These are phyloP conservation scores for Florisuga fusca DNA, from an alignment of 2,797 vertebrate species.

Conservation along the genomic window DNA sequence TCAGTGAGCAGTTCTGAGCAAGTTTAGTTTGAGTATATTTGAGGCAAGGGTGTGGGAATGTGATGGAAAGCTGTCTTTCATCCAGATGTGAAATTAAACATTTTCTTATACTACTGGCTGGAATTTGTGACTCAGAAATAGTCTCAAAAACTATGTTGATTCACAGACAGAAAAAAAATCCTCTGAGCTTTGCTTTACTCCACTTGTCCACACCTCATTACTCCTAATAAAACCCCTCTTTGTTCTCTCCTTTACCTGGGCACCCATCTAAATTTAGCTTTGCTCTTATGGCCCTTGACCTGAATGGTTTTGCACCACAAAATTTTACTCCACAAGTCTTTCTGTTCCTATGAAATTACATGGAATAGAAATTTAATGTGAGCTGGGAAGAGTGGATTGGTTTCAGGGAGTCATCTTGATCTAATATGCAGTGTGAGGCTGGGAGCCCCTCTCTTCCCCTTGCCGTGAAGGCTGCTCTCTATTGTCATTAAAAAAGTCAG, in stretches of 20 bases:
- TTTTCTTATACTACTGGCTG: conserved; percentile 20
- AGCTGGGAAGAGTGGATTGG: neutral
- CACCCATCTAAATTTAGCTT: neutral
- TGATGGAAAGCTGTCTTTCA: conserved; percentile 64
- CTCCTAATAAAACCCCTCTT: neutral
- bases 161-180: neutral
- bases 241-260: neutral
- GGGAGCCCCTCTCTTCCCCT: neutral
- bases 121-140: conserved; percentile 68
- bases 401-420: neutral
- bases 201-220: neutral
- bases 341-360: neutral
- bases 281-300: neutral
- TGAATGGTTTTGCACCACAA: neutral
- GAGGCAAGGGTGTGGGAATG: conserved; percentile 57
- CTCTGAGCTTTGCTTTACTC: neutral
- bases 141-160: conserved; percentile 31
- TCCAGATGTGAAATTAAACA: conserved; percentile 64
- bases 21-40: conserved; percentile 32
- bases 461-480: neutral
- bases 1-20: conserved; percentile 46
- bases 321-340: neutral
- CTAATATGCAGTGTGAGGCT: neutral
- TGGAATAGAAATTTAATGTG: neutral
- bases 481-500: neutral